Evolutionary conservation across 64 coral and sea anemone genomes (phyloP).

Genomic region (Montipora efflorescens): DNA sequence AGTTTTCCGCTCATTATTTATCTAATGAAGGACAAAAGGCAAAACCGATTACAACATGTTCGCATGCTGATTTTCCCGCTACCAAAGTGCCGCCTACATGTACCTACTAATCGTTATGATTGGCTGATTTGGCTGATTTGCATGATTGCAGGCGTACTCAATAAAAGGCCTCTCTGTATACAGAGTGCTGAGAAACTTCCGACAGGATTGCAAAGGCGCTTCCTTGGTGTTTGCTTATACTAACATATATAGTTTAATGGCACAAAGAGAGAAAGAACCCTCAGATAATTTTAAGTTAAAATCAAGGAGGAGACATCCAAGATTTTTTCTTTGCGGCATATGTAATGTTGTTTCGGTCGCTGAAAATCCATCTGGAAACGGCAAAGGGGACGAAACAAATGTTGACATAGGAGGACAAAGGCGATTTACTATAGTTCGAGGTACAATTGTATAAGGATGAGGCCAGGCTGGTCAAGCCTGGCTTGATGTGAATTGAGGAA

Average conservation of each 20-base stretch:
- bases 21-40: too few relatives aligned
- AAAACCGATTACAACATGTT: too few relatives aligned
- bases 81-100: too few relatives aligned
- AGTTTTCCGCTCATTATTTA: too few relatives aligned
- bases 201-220: neutral
- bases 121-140: too few relatives aligned
- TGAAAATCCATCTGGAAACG: neutral
- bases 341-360: neutral
- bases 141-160: too few relatives aligned
- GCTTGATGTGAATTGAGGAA: too few relatives aligned
- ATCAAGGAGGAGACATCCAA: neutral
- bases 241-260: neutral
- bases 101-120: too few relatives aligned
- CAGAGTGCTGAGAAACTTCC: too few relatives aligned
- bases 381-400: neutral
- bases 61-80: neutral
- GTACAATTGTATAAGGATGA: neutral
- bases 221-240: neutral
- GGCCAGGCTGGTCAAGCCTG: too few relatives aligned
- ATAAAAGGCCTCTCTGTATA: too few relatives aligned
- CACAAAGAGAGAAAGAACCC: neutral
- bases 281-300: neutral
- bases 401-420: neutral
- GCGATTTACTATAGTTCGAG: neutral
- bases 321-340: slow-evolving; percentile 3